Evolutionary conservation across 1,140 invertebrate genomes (phyloP).

Genomic region (Nasonia giraulti): DNA sequence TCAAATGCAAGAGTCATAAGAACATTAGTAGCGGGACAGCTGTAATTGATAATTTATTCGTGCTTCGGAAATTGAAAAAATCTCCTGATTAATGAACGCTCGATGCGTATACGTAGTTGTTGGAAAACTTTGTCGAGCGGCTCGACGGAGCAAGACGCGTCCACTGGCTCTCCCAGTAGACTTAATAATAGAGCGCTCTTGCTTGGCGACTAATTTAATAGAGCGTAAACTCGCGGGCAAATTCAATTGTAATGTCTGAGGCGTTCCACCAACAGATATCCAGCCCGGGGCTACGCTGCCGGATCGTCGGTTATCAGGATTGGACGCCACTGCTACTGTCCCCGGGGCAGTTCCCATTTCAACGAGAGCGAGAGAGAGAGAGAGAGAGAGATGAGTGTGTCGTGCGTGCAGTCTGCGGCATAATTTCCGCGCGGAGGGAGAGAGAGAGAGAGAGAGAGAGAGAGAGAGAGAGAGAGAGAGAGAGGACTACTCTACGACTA

Average conservation of each 20-base stretch:
- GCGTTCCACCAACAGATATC: background rate
- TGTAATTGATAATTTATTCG: constrained; percentile 1
- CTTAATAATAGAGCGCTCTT: background rate
- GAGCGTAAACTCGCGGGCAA: background rate
- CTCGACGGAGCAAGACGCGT: background rate
- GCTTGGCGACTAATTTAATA: background rate
- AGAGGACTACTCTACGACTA: constrained; percentile 4
- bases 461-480: background rate
- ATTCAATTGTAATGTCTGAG: constrained; percentile 4
- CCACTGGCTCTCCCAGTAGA: background rate
- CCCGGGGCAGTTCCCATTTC: constrained; percentile 57
- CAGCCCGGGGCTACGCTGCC: background rate
- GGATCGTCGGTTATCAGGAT: constrained; percentile 30
- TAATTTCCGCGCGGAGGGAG: constrained; percentile 54
- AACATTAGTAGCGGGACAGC: background rate
- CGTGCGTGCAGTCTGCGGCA: constrained; percentile 55
- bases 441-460: constrained; percentile 39
- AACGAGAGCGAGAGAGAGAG: background rate
- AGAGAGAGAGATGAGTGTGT: constrained; percentile 6
- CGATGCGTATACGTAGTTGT: no score
- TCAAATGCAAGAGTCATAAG: background rate
- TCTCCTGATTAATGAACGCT: background rate
- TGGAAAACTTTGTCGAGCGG: background rate
- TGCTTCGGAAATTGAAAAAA: background rate
- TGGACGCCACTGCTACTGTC: constrained; percentile 10